Percentiles rank a stretch among this genome's conserved stretches.
Evolutionary conservation across 2,888 invertebrate species (phyloP).

Genomic region (Mesoligia furuncula): DNA sequence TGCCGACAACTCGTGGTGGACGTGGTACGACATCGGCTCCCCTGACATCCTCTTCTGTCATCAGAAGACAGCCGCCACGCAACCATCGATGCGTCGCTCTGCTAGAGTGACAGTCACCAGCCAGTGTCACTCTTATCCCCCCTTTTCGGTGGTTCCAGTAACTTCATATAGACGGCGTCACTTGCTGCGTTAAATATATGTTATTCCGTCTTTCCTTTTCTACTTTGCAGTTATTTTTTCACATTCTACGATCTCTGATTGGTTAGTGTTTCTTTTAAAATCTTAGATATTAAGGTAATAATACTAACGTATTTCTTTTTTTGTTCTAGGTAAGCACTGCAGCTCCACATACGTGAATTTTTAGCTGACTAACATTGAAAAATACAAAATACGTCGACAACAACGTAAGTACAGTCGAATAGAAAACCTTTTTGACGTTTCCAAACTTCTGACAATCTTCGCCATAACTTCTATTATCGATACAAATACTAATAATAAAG

Average conservation of each 20-base stretch:
- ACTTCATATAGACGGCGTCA: not conserved
- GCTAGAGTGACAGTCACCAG: not conserved
- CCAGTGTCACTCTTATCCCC: not conserved
- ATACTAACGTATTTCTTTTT: not conserved
- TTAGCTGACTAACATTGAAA: not conserved
- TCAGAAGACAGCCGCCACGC: not conserved
- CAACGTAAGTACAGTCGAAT: constrained; percentile 1
- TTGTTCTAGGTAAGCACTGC: constrained; percentile 49
- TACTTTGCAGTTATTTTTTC: not conserved
- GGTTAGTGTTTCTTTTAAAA: not conserved
- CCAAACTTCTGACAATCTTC: not conserved
- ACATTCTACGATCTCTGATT: not conserved
- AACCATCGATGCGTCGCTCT: not conserved
- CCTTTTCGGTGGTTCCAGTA: not conserved
- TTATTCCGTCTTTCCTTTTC: not conserved
- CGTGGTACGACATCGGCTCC: not conserved
- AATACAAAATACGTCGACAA: not conserved
- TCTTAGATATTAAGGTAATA: not conserved
- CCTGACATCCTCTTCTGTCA: not conserved
- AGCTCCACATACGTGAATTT: too few relatives aligned
- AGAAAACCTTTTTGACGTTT: not conserved
- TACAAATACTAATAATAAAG: too few relatives aligned
- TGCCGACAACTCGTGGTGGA: not conserved
- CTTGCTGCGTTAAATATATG: not conserved
- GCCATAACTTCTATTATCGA: not conserved